Percentiles rank a stretch among this genome's conserved stretches.
Evolutionary conservation across 2,797 vertebrate species (phyloP).

Genomic region (Lerista edwardsae): DNA sequence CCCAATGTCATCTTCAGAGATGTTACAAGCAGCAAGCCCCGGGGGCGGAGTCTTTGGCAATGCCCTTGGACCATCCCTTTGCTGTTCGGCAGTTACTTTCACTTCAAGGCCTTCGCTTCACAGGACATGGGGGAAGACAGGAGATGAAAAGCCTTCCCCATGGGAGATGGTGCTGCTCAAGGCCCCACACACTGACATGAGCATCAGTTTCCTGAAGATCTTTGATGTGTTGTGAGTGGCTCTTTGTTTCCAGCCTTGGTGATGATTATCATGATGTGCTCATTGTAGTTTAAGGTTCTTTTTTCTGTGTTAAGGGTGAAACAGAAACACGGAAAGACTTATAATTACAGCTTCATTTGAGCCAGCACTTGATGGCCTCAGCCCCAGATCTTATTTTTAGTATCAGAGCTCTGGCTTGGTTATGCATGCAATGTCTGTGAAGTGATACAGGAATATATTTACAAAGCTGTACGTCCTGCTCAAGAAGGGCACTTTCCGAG

Average conservation of each 20-base stretch:
- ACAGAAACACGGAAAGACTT: too few species aligned
- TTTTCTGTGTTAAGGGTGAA: constrained; percentile 6
- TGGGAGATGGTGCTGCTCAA: constrained; percentile 33
- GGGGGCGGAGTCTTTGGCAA: constrained; percentile 15
- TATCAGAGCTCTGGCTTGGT: background rate
- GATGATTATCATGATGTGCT: constrained; percentile 18
- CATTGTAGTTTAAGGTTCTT: constrained; percentile 6
- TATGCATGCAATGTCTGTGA: background rate
- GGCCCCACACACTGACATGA: constrained; percentile 42
- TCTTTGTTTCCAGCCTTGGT: constrained; percentile 28
- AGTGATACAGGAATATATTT: background rate
- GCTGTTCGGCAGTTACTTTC: constrained; percentile 47
- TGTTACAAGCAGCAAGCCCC: constrained; percentile 13
- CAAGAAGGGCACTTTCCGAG: background rate
- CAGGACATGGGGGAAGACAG: constrained; percentile 26
- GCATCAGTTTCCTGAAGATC: constrained; percentile 44
- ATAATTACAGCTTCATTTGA: background rate
- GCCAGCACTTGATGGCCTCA: background rate
- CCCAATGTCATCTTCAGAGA: constrained; percentile 21
- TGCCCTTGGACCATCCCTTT: constrained; percentile 12
- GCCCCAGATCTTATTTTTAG: background rate
- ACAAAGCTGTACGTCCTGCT: background rate
- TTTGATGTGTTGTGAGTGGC: constrained; percentile 5
- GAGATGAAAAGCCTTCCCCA: constrained; percentile 59
- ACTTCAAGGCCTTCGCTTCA: constrained; percentile 60